Conservation (phyloP, 2,113 vertebrate species). For the Chamaea fasciata region DNA sequence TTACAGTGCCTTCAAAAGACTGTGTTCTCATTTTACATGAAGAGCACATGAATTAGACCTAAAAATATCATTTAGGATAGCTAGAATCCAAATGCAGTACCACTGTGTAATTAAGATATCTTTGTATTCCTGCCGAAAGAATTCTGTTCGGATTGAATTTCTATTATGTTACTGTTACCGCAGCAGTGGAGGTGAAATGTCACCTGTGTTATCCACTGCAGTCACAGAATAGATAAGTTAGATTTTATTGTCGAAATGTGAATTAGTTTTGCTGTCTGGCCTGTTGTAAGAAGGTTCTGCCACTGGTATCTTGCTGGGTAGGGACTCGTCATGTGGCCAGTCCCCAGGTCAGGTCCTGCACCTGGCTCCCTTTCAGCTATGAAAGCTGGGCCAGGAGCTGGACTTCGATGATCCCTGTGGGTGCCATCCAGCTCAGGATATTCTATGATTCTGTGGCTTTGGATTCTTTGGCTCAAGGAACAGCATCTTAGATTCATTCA, state of each 20-base stretch:
- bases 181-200: background rate
- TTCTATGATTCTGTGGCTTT: background rate
- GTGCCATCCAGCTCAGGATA: background rate
- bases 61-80: background rate
- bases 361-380: background rate
- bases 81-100: background rate
- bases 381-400: background rate
- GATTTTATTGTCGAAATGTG: background rate
- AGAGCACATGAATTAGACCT: background rate
- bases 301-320: background rate
- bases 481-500: background rate
- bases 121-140: background rate
- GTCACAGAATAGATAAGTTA: background rate
- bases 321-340: background rate
- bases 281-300: background rate
- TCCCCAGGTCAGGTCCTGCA: too few species aligned
- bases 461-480: background rate
- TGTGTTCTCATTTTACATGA: background rate
- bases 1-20: constrained; percentile 12
- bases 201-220: background rate
- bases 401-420: rapidly evolving
- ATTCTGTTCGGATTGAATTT: background rate
- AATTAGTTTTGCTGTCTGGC: background rate
- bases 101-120: background rate
- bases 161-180: background rate